Percentiles rank a stretch among this genome's conserved stretches.
These are phyloP conservation scores for Benitochromis conjunctus DNA, from an alignment of 2,113 vertebrate genomes.

Conservation along the genomic window DNA sequence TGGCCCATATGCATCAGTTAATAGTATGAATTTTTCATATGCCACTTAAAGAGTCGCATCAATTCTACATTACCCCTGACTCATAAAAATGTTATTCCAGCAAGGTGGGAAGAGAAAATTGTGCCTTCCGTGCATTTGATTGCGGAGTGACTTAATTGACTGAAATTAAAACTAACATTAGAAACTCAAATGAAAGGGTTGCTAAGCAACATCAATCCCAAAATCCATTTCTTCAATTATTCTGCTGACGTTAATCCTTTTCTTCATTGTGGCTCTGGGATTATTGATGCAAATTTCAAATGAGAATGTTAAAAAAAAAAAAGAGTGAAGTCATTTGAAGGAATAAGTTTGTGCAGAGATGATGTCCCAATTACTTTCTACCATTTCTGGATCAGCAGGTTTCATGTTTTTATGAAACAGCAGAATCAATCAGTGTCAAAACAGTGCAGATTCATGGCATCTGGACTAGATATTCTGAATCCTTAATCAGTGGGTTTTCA, in stretches of 20 bases:
- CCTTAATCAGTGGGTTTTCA: neutral
- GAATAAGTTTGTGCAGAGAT: neutral
- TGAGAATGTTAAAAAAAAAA: neutral
- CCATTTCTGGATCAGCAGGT: neutral
- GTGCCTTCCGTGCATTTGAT: neutral
- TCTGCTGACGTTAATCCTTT: conserved; percentile 30
- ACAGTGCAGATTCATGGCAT: neutral
- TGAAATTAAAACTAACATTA: conserved; percentile 34
- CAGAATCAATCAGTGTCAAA: neutral
- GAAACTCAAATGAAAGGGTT: conserved; percentile 42
- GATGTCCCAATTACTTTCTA: conserved; percentile 1
- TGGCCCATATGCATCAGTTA: neutral
- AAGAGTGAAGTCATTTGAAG: conserved; percentile 1
- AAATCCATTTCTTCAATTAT: conserved; percentile 45
- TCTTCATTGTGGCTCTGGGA: conserved; percentile 34
- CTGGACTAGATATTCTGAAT: neutral
- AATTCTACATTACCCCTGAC: neutral
- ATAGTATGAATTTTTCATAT: conserved; percentile 10
- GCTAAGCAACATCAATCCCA: conserved; percentile 38
- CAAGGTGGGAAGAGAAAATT: neutral
- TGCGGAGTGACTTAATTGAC: neutral
- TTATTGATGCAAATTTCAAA: conserved; percentile 49
- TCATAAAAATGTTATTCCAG: neutral
- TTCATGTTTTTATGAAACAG: neutral
- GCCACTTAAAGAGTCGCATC: conserved; percentile 1